Evolutionary conservation across 1,140 invertebrate species (phyloP), one percentile per base, ranked within the genome.

Genomic region (Papilio xuthus): DNA sequence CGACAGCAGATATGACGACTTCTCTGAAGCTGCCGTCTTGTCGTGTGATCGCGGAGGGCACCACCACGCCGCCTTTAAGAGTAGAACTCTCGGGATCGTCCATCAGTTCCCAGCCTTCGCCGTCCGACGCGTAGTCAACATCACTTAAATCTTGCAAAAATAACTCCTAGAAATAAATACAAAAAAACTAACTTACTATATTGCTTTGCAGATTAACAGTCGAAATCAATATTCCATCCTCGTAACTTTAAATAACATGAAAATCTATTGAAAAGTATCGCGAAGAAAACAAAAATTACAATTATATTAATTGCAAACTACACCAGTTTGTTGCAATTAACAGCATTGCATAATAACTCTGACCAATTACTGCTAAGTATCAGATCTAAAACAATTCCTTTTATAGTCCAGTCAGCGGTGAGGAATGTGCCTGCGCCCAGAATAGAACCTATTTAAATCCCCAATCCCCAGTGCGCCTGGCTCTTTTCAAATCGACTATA

Each of bases 111-210:
- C 81, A 83, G 3, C 86, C 86, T n/a, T 87, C 86, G 12, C 81
- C 83, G 78, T 93, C 88, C 73, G 86, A 88, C 1, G 86, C 84
- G 82, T 93, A 89, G 28, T 92, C 90, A 2, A 78, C 84, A n/a
- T 86, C 86, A 0, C 74, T 63, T 63, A 76, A 20, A 4, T 84
- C 72, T 50, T 84, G 74, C 37, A 41, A 84, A 73, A 85, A 81
- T 9, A 78, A 41, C 1, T 91, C 89, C 90, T 92, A 82, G 47
- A 89, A 88, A 60, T 20, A 0, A 78, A 80, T 13, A 41, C 56
- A 18, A 77, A 79, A 41, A 77, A 79, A 56, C 28, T 4, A 20
- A 7, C 50, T n/a, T 20, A 53, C 0, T 53, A 20, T n/a, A 53
- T 53, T 53, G 50, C n/a, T 47, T 13, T 44, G 42, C 15, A 44